A percentile compares a stretch with the other conserved stretches of the same genome.
phyloP scores from a whole-genome alignment of 2,888 invertebrate genomes.

The Lycophotia porphyrea region DNA sequence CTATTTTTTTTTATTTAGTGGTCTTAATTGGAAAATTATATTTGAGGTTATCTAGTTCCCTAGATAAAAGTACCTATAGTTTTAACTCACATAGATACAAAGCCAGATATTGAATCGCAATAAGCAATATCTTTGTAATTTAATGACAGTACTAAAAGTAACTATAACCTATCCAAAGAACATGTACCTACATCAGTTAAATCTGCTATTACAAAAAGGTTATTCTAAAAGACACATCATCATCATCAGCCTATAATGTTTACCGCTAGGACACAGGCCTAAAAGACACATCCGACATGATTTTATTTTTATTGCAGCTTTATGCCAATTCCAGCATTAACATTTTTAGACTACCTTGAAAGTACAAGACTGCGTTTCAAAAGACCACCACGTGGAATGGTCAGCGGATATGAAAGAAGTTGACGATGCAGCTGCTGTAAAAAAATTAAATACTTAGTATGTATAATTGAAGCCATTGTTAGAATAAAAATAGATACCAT shows the following conservation, averaged over 20 bases:
- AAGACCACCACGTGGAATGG: conserved; percentile 15
- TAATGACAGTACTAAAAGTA: not conserved
- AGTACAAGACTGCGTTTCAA: conserved; percentile 7
- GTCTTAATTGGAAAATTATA: not conserved
- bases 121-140: not conserved
- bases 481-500: conserved; percentile 39
- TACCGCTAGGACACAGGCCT: too few relatives aligned
- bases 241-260: too few relatives aligned
- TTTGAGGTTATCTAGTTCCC: conserved; percentile 10
- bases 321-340: conserved; percentile 4
- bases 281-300: conserved; percentile 6
- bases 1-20: conserved; percentile 1
- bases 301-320: conserved; percentile 4
- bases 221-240: conserved; percentile 9
- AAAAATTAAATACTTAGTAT: not conserved
- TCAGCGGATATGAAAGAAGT: conserved; percentile 22
- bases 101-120: not conserved
- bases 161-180: not conserved
- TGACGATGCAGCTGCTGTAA: conserved; percentile 27
- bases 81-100: conserved; percentile 11
- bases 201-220: conserved; percentile 2
- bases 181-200: not conserved
- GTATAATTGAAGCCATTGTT: conserved; percentile 30
- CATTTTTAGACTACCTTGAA: conserved; percentile 38
- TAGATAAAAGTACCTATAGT: conserved; percentile 2